These are phyloP conservation scores for Sprattus sprattus DNA, from an alignment of 2,113 vertebrate genomes.

Conservation along the genomic window DNA sequence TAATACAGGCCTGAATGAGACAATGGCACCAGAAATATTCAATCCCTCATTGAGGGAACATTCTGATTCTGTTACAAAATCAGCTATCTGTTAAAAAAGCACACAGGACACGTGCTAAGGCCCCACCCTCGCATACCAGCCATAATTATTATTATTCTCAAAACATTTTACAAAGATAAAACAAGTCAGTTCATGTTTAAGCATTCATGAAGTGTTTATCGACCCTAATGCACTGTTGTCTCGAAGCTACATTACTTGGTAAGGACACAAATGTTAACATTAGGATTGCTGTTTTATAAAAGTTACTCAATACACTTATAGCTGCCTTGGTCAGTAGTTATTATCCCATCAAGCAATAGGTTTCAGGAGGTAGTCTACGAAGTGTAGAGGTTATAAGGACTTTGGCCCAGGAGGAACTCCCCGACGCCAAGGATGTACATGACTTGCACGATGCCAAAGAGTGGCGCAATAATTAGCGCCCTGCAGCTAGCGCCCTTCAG, in stretches of 20 bases:
- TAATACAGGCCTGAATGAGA: neutral
- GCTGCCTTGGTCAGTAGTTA: constrained; percentile 47
- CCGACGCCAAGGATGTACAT: constrained; percentile 78
- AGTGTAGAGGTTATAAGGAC: constrained; percentile 67
- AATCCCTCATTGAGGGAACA: constrained; percentile 51
- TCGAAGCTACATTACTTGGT: neutral
- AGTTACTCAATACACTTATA: constrained; percentile 22
- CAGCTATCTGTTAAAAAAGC: neutral
- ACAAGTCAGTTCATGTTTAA: neutral
- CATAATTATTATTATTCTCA: neutral
- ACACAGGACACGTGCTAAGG: neutral
- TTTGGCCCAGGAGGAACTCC: constrained; percentile 74
- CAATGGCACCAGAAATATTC: neutral
- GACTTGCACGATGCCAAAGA: constrained; percentile 82
- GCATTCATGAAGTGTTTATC: neutral
- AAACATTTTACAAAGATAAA: neutral
- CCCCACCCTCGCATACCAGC: neutral
- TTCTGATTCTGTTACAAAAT: neutral
- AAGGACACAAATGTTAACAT: neutral
- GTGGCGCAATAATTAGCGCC: constrained; percentile 78
- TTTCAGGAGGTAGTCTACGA: constrained; percentile 51
- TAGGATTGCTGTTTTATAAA: neutral
- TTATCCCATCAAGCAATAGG: constrained; percentile 20
- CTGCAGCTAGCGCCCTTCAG: constrained; percentile 77
- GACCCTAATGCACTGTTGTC: neutral